Percentiles rank a stretch among this genome's conserved stretches.
phyloP scores from a whole-genome alignment of 1,140 invertebrate species.

The Mylabris phalerata region DNA sequence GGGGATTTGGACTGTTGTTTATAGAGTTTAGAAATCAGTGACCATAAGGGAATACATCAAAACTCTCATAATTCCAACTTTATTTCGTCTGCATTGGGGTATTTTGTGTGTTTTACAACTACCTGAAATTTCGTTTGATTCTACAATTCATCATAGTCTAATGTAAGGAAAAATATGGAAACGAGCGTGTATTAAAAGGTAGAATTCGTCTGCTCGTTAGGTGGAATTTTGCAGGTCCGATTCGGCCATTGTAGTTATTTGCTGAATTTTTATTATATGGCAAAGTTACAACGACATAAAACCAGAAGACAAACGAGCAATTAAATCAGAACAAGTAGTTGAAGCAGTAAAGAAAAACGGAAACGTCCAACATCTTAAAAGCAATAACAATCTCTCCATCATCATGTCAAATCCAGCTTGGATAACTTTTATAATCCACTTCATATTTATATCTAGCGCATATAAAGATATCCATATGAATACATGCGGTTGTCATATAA shows the following conservation, averaged over 20 bases:
- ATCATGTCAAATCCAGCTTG: conserved; percentile 13
- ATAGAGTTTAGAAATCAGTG: too few relatives aligned
- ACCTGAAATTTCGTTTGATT: too few relatives aligned
- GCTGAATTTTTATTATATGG: conserved; percentile 19
- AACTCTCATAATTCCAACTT: too few relatives aligned
- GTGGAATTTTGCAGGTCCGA: too few relatives aligned
- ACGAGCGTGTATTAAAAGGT: too few relatives aligned
- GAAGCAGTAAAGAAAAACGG: conserved; percentile 18
- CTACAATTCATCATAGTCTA: too few relatives aligned
- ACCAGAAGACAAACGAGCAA: conserved; percentile 28
- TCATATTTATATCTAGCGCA: background rate
- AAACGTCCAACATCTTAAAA: conserved; percentile 8
- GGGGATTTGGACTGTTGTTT: too few relatives aligned
- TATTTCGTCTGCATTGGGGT: too few relatives aligned
- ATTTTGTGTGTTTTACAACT: too few relatives aligned
- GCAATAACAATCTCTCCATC: conserved; percentile 13
- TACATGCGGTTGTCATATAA: background rate
- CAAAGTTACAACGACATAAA: conserved; percentile 18
- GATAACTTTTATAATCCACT: conserved; percentile 17
- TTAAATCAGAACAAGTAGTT: conserved; percentile 20
- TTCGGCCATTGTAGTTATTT: background rate
- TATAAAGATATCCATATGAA: background rate
- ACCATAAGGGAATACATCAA: too few relatives aligned
- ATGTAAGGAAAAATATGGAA: too few relatives aligned
- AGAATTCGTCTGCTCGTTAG: too few relatives aligned